These are phyloP conservation scores for Syrphus vitripennis DNA, from an alignment of 2,888 invertebrate genomes.

Conservation along the genomic window DNA sequence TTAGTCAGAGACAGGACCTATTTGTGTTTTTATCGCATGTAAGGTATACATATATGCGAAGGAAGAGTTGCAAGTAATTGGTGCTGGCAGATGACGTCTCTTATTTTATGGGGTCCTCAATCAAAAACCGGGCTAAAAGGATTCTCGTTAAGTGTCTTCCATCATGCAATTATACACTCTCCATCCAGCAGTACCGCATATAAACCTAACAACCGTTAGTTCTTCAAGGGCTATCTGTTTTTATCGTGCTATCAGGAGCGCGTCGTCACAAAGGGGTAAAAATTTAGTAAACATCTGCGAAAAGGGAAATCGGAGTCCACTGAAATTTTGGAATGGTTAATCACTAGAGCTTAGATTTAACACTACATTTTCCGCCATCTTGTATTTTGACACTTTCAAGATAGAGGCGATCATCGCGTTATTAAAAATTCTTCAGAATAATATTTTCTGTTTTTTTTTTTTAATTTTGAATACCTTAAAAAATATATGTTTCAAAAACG, in stretches of 20 bases:
- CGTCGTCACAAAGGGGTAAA: neutral
- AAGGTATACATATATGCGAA: neutral
- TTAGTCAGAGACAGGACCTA: conserved; percentile 48
- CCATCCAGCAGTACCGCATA: neutral
- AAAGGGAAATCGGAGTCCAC: no score
- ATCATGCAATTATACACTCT: conserved; percentile 69
- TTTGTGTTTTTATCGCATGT: conserved; percentile 20
- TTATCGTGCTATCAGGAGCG: neutral
- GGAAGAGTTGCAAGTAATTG: conserved; percentile 47
- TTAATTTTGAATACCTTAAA: no score
- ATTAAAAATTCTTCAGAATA: no score
- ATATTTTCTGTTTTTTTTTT: no score
- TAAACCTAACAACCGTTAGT: conserved; percentile 7
- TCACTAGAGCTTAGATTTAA: no score
- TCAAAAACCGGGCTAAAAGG: conserved; percentile 66
- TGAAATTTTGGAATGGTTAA: no score
- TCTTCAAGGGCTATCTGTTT: conserved; percentile 37
- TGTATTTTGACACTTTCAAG: no score
- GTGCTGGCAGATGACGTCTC: conserved; percentile 65
- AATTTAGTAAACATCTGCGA: no score
- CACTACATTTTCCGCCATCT: no score
- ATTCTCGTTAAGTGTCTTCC: conserved; percentile 71
- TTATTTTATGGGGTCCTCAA: conserved; percentile 44
- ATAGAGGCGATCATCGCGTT: no score
- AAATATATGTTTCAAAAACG: no score